These are phyloP conservation scores for Agapornis roseicollis DNA, from an alignment of 2,113 vertebrate genomes.

Conservation along the genomic window DNA sequence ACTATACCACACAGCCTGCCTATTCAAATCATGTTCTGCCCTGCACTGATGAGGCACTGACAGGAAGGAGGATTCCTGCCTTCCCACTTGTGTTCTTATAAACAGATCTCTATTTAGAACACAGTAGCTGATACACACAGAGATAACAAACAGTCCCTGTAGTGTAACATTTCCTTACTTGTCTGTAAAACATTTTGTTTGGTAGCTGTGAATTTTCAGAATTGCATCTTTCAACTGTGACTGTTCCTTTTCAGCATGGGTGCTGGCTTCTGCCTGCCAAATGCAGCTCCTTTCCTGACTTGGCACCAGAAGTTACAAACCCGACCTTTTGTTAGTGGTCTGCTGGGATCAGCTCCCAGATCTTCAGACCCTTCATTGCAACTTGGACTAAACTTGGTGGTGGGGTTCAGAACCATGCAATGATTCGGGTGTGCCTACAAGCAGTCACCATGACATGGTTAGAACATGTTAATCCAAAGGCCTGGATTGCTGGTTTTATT, in stretches of 20 bases:
- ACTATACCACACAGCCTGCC: background rate
- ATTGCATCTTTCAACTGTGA: background rate
- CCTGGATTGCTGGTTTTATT: background rate
- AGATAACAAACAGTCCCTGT: background rate
- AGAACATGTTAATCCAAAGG: background rate
- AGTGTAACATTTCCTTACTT: background rate
- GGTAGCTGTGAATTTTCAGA: background rate
- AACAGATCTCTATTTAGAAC: background rate
- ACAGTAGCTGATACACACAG: background rate
- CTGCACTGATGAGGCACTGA: background rate
- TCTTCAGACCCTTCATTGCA: background rate
- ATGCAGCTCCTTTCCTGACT: background rate
- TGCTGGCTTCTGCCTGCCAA: background rate
- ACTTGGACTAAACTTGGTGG: background rate
- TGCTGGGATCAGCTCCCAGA: background rate
- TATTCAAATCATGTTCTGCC: accelerated
- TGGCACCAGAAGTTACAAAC: background rate
- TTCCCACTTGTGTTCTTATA: background rate
- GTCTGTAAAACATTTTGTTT: background rate
- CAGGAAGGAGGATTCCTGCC: background rate
- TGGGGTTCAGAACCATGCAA: background rate
- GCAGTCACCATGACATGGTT: background rate
- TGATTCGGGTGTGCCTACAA: background rate
- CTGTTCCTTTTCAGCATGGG: background rate
- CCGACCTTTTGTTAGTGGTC: background rate